Base-by-base conservation (phyloP, 2,888 invertebrate species). In the Tinea semifulvella region DNA sequence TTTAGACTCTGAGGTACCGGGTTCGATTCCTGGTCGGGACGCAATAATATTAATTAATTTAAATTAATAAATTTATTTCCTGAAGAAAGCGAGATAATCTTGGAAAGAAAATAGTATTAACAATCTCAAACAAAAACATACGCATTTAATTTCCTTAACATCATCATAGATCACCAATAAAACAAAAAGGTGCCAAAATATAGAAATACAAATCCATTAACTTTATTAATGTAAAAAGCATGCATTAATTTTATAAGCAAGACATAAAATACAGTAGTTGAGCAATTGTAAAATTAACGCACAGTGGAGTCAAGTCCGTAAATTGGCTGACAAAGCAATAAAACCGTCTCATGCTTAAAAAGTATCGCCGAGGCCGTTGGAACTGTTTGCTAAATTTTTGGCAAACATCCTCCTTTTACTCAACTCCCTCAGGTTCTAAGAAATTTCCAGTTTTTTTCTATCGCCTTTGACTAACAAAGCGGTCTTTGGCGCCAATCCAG, bases 251-350 rank as follows among this genome's bases (percentile, higher is more conserved):
- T 36, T 36, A 10, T 18, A 31, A 36, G 36, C 18, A 36, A 36
- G 17, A 16, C 36, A 22, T 38, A 38, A 38, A 38, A 22, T 19
- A 40, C 19, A 40, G 17, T 36, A 36, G 40, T 40, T 39, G 8
- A 17, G 18, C 38, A 38, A 38, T 38, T 18, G 38, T 40, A 13
- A 40, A 40, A 22, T 22, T 40, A 40, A 40, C 40, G 22, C 40
- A 40, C 22, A 36, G 36, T 18, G 40, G 22, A 19, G 40, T 22
- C 40, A 19, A 40, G 13, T 40, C 40, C 22, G 13, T 22, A 40
- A 40, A 40, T 40, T 40, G 40, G 40, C 22, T 20, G 22, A 40
- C 40, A 40, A 40, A 22, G 40, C 19, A 40, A 40, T 40, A 22
- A 40, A 40, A 40, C 8, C 22, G 40, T 40, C 40, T n/a, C 22